These are phyloP conservation scores for Neoseiulus cucumeris DNA, from an alignment of 1,140 invertebrate species.

Conservation along the genomic window DNA sequence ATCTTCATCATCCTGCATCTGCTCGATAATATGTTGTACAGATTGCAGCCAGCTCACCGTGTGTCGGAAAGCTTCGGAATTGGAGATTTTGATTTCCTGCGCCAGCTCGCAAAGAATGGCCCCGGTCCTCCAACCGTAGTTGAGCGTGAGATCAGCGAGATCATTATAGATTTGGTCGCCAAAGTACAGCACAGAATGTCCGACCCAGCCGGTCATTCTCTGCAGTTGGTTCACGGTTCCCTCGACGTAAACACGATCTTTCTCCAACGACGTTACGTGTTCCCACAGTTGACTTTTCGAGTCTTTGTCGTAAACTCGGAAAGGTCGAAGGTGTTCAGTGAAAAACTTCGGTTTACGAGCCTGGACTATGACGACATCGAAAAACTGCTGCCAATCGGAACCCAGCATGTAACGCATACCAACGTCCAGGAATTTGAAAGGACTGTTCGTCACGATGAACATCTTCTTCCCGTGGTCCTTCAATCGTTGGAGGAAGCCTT, in stretches of 20 bases:
- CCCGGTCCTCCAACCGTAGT: constrained; percentile 89
- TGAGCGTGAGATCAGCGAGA: constrained; percentile 78
- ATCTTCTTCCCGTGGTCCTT: constrained; percentile 56
- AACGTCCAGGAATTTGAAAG: constrained; percentile 83
- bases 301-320: constrained; percentile 62
- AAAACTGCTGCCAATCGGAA: constrained; percentile 64
- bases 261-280: constrained; percentile 59
- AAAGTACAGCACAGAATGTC: constrained; percentile 80
- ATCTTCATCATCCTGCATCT: constrained; percentile 42
- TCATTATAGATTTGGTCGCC: constrained; percentile 95
- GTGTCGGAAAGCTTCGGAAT: constrained; percentile 58
- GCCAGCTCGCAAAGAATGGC: constrained; percentile 83
- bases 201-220: constrained; percentile 74
- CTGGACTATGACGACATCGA: constrained; percentile 83
- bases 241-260: constrained; percentile 79
- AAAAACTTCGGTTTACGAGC: constrained; percentile 91
- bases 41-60: constrained; percentile 79
- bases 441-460: constrained; percentile 90
- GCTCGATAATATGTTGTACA: constrained; percentile 72
- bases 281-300: constrained; percentile 69
- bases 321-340: constrained; percentile 56
- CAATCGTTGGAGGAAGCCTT: constrained; percentile 52
- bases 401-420: constrained; percentile 80
- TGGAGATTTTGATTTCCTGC: constrained; percentile 73
- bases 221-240: constrained; percentile 77